Evolutionary conservation across 1,140 invertebrate species (phyloP).

Genomic region (Drosophila subpulchrella): DNA sequence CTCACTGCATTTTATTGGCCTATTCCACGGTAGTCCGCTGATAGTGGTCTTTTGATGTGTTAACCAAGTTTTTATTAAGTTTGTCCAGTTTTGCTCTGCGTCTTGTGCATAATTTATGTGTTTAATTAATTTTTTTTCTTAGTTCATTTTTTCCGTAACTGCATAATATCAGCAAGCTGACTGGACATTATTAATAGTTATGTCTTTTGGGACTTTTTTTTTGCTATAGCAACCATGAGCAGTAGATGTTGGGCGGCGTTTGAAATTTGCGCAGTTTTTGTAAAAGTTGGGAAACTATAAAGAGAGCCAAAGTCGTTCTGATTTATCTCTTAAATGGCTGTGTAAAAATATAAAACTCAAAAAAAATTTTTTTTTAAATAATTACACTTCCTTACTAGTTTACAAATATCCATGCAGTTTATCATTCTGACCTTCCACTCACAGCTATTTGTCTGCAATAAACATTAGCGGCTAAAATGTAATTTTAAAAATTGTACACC

Average conservation of each 20-base stretch:
- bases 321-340: too few relatives aligned
- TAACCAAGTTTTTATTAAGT: constrained; percentile 74
- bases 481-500: constrained; percentile 38
- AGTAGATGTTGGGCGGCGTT: constrained; percentile 32
- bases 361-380: not conserved
- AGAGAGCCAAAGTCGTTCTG: too few relatives aligned
- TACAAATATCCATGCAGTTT: not conserved
- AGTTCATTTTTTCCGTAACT: constrained; percentile 39
- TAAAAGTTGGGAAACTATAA: not conserved
- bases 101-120: constrained; percentile 72
- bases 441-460: not conserved
- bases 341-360: too few relatives aligned
- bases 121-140: constrained; percentile 65
- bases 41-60: constrained; percentile 54
- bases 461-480: constrained; percentile 4
- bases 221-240: constrained; percentile 6
- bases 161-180: constrained; percentile 59
- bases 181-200: constrained; percentile 51
- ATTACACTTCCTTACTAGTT: not conserved
- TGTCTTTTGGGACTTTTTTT: constrained; percentile 25
- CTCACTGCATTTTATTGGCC: not conserved
- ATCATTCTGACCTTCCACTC: constrained; percentile 8
- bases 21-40: constrained; percentile 24
- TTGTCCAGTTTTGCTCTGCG: constrained; percentile 42
- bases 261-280: constrained; percentile 10